phyloP scores from a whole-genome alignment of 1,140 invertebrate species.

The Bombus balteatus region DNA sequence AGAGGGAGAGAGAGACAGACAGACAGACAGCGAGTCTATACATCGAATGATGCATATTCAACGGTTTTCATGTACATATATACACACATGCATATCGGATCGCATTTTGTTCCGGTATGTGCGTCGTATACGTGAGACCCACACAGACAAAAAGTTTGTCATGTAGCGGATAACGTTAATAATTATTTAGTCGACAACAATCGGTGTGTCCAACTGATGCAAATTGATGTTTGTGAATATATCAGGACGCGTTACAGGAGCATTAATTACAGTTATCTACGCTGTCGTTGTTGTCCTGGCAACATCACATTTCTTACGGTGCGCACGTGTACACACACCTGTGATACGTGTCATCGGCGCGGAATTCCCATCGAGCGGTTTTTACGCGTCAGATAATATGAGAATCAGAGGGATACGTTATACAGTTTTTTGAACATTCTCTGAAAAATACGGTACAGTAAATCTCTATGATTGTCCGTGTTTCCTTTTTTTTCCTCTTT shows the following conservation, averaged over 20 bases:
- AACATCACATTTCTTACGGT: conserved; percentile 22
- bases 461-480: not conserved
- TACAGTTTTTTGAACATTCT: not conserved
- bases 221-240: conserved; percentile 48
- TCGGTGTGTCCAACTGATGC: conserved; percentile 23
- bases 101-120: not conserved
- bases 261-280: conserved; percentile 47
- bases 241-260: conserved; percentile 8
- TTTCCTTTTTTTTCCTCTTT: no score
- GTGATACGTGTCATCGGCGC: conserved; percentile 1
- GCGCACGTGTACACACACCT: not conserved
- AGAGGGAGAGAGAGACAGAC: not conserved
- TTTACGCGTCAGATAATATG: conserved; percentile 12
- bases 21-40: not conserved
- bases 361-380: not conserved
- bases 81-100: not conserved
- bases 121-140: not conserved
- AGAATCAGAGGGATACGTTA: not conserved
- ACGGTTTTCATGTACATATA: not conserved
- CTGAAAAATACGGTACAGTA: not conserved
- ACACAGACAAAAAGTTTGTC: conserved; percentile 23
- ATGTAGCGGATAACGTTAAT: conserved; percentile 35
- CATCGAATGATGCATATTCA: conserved; percentile 48
- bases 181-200: conserved; percentile 51
- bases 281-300: conserved; percentile 4